These are phyloP conservation scores for Aphrocallistes beatrix DNA, from an alignment of 37 sponge, comb jelly and placozoan genomes.

Conservation along the genomic window DNA sequence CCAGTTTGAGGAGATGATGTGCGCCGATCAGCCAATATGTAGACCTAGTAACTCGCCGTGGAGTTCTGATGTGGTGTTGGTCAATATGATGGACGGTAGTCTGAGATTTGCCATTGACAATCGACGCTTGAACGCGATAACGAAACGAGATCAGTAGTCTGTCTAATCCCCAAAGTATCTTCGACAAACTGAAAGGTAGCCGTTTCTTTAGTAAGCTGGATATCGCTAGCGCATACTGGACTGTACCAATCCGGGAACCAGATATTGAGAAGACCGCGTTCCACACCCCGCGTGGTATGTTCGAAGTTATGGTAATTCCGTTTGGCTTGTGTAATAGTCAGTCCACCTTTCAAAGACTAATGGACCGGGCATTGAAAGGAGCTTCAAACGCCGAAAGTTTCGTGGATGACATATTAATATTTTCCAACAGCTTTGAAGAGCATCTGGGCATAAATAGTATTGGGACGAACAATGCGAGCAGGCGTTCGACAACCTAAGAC, in stretches of 20 bases:
- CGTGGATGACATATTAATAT: not conserved
- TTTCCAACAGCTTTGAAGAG: conserved; percentile 9
- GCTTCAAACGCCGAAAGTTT: conserved; percentile 1
- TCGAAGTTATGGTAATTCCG: conserved; percentile 1
- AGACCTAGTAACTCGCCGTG: not conserved
- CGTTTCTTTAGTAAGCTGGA: not conserved
- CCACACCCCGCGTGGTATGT: conserved; percentile 5
- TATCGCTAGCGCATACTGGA: conserved; percentile 18
- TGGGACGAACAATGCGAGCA: not conserved
- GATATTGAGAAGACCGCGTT: not conserved
- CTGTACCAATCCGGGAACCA: not conserved
- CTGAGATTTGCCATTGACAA: conserved; percentile 6
- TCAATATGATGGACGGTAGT: conserved; percentile 25
- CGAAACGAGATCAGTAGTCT: not conserved
- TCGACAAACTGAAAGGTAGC: not conserved
- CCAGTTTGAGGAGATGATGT: not conserved
- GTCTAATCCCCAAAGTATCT: not conserved
- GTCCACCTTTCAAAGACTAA: conserved; percentile 18
- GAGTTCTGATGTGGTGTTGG: conserved; percentile 26
- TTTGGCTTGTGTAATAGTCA: not conserved
- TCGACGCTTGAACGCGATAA: conserved; percentile 12
- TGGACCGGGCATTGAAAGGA: not conserved
- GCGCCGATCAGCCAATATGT: conserved; percentile 7
- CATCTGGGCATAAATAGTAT: not conserved
- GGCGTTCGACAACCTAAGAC: not conserved